phyloP scores from a whole-genome alignment of 2,797 vertebrate species.

The Numenius phaeopus region DNA sequence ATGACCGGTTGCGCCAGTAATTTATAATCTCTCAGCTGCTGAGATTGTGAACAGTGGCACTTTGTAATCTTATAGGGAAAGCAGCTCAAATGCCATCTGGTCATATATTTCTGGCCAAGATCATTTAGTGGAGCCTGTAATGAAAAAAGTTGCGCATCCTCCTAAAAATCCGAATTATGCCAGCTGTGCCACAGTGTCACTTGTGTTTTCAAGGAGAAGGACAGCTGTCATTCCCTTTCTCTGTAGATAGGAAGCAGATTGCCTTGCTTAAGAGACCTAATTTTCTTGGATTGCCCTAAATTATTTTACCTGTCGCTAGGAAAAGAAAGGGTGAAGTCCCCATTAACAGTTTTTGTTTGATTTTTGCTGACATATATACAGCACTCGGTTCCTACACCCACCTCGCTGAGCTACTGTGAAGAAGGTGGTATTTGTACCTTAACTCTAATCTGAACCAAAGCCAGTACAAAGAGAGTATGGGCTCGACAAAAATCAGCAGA shows the following conservation, averaged over 20 bases:
- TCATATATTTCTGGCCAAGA: slow-evolving; percentile 47
- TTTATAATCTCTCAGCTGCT: slow-evolving; percentile 57
- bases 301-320: not conserved
- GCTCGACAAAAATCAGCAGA: not conserved
- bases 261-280: not conserved
- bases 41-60: slow-evolving; percentile 51
- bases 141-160: slow-evolving; percentile 30
- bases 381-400: not conserved
- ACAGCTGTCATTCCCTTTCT: slow-evolving; percentile 33
- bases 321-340: not conserved
- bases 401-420: not conserved
- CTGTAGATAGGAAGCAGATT: not conserved
- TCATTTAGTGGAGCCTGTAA: slow-evolving; percentile 34
- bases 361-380: not conserved
- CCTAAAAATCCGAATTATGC: slow-evolving; percentile 49
- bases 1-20: not conserved
- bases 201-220: slow-evolving; percentile 32
- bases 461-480: not conserved
- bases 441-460: slow-evolving; percentile 26
- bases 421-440: not conserved
- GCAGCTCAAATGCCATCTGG: slow-evolving; percentile 54
- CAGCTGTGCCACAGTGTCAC: slow-evolving; percentile 48
- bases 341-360: not conserved
- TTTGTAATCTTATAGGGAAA: slow-evolving; percentile 68
- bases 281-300: not conserved